Evolutionary conservation across 2,888 invertebrate genomes (phyloP), one percentile per base, ranked within the genome.

Genomic region (Macrosiphum euphorbiae): DNA sequence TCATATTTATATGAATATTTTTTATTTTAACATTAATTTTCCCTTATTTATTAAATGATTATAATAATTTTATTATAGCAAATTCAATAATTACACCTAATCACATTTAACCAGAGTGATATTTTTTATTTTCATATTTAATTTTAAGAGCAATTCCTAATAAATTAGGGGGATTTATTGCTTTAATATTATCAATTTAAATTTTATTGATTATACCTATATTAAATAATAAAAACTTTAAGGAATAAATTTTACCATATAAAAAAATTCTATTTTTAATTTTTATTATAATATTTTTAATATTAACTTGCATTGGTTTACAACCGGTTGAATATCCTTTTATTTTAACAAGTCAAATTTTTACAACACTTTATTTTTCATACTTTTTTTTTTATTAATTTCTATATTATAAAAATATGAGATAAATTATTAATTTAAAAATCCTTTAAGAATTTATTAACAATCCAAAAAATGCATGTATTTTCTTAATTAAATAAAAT

Each of bases 121-220:
- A 98, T 96, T 98, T 89, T 61, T 11, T 89, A 41, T 89, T 89
- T 47, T 89, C 89, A 3, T 89, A 67, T n/a, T 67, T 47, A 35
- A 98, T 98, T 96, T 95, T 98, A 95, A 98, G 98, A 52, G 97
- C 97, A 84, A 97, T 98, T 94, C 98, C 98, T 13, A 98, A 97
- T 96, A 98, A 98, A 96, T 95, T 98, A 96, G 97, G 97, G 92
- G 98, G 98, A 95, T 97, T 98, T 88, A 96, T 97, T 95, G 97
- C 97, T 0, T 95, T 97, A n/a, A 4, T 90, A 67, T 4, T 47
- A 67, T 90, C 90, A 50, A 90, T 78, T 50, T 26, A 84, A 52
- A 90, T 90, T 90, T 78, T 5, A n/a, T n/a, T n/a, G n/a, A n/a
- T n/a, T n/a, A n/a, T n/a, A n/a, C n/a, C n/a, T n/a, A n/a, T n/a